Evolutionary conservation across 2,888 invertebrate genomes (phyloP), one percentile per base, ranked within the genome.

Genomic region (Atrina japonica): DNA sequence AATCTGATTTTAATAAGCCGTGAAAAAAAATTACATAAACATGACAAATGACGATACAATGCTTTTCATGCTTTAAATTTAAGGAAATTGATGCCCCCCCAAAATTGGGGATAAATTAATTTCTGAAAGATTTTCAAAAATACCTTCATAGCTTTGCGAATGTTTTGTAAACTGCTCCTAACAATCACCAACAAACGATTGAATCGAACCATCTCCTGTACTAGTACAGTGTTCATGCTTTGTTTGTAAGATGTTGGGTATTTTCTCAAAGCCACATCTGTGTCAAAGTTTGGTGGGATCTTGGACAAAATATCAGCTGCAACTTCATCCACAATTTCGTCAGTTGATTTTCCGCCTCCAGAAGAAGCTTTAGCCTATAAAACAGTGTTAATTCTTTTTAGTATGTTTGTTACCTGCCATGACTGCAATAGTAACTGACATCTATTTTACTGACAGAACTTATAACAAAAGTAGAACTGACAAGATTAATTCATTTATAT

Each of bases 291-390:
- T 9, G 76, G 69, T 23, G 90, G 91, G 68, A 88, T 83, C 78
- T 89, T 95, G 6, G 92, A 90, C 11, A 97, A 90, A 73, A 97
- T 94, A 84, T 96, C 96, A 41, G 93, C 92, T 0, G 96, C 94
- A 0, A 97, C 95, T 61, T 93, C 94, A 88, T 93, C 93, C 0
- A 96, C 95, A 50, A 95, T 92, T 81, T 96, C 94, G 83, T 97
- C 97, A 0, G 95, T 94, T 0, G 95, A 94, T 73, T 93, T 93
- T 3, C 93, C 93, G 41, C 88, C 88, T 16, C 82, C 85, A n/a
- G 86, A 81, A 0, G 88, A 81, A 30, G 88, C 88, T 83, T 83
- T 87, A 3, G 89, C 89, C 89, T 90, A 41, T 41, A 59, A 7
- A 41, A 35, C 40, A 43, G 27, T 6, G 23, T n/a, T 43, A 21